Percentiles rank a stretch among this genome's conserved stretches.
Conservation (phyloP, 2,888 invertebrate species). For the Chrysodeixis includens region DNA sequence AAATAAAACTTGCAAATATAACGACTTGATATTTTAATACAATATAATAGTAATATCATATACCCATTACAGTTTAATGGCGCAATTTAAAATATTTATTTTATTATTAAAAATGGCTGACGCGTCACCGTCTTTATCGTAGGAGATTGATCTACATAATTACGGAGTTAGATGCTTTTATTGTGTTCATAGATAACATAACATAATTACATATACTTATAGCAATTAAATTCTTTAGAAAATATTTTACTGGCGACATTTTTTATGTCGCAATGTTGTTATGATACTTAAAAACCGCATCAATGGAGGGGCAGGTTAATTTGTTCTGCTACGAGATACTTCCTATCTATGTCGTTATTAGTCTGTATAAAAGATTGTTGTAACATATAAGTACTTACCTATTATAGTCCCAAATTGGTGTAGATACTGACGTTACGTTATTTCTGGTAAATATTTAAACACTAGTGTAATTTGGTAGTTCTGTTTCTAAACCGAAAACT, state of each 20-base stretch:
- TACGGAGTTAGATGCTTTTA: slow-evolving; percentile 55
- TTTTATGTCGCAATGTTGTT: slow-evolving; percentile 42
- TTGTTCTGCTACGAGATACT: slow-evolving; percentile 4
- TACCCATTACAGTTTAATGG: background rate
- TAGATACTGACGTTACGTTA: too few relatives aligned
- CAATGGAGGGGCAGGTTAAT: background rate
- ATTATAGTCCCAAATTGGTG: too few relatives aligned
- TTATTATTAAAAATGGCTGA: slow-evolving; percentile 37
- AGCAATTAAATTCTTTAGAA: slow-evolving; percentile 52
- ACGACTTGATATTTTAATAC: background rate
- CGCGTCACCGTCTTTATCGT: slow-evolving; percentile 47
- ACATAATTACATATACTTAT: slow-evolving; percentile 45
- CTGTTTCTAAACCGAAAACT: slow-evolving; percentile 9
- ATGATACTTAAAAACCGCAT: slow-evolving; percentile 6
- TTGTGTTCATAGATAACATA: slow-evolving; percentile 55
- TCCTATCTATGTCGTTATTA: background rate
- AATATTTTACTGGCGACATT: slow-evolving; percentile 51
- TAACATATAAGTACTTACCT: too few relatives aligned
- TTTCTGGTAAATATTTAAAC: background rate
- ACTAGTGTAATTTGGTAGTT: slow-evolving; percentile 30
- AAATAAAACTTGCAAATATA: background rate
- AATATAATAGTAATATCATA: background rate
- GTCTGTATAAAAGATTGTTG: background rate
- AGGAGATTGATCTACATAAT: slow-evolving; percentile 59
- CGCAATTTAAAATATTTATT: slow-evolving; percentile 41